Conservation (phyloP, 2,888 invertebrate genomes). For the Amorpha juglandis region DNA sequence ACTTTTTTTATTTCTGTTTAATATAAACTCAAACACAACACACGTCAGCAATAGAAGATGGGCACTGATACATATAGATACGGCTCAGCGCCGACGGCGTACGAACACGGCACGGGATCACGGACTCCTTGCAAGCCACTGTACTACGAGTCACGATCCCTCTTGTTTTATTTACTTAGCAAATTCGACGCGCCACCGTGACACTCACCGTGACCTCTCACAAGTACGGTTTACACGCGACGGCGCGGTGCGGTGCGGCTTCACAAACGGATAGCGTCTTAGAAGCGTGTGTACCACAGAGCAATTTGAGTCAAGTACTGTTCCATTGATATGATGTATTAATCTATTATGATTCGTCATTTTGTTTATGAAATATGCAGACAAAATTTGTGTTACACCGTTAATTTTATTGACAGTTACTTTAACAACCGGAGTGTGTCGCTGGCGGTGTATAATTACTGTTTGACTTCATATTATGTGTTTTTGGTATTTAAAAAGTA, state of each 20-base stretch:
- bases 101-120: slow-evolving; percentile 30
- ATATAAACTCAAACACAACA: slow-evolving; percentile 1
- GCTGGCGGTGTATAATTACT: too few species aligned
- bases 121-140: slow-evolving; percentile 30
- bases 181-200: slow-evolving; percentile 30
- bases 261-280: not conserved
- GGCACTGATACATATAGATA: not conserved
- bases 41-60: not conserved
- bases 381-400: too few species aligned
- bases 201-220: slow-evolving; percentile 31
- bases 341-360: too few species aligned
- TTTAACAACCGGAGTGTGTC: too few species aligned
- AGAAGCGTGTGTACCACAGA: not conserved
- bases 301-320: too few species aligned
- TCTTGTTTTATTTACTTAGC: slow-evolving; percentile 41
- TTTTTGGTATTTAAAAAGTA: too few species aligned
- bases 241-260: not conserved
- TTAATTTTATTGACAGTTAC: too few species aligned
- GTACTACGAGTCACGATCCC: slow-evolving; percentile 27
- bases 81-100: not conserved
- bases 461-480: too few species aligned
- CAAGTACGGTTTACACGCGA: not conserved
- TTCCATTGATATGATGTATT: too few species aligned
- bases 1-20: not conserved
- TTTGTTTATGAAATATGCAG: too few species aligned